Evolutionary conservation across 2,888 invertebrate genomes (phyloP), one percentile per base, ranked within the genome.

Genomic region (Lycia hirtaria): DNA sequence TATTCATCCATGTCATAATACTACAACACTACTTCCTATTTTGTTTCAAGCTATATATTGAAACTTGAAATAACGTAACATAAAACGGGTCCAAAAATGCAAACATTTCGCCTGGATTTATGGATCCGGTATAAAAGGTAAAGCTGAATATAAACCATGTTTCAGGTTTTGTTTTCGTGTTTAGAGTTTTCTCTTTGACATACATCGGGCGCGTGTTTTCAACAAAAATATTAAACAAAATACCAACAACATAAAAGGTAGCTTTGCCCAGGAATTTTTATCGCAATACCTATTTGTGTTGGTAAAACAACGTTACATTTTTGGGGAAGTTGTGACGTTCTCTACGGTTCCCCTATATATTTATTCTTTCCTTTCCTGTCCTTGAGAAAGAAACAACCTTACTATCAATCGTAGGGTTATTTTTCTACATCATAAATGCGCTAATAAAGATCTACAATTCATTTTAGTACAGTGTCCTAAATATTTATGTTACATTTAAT

Each of bases 241-340:
- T 37, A 12, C 35, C 47, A 35, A 1, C 35, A n/a, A 30, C 44
- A 32, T 51, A 32, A 51, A 50, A 55, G 45, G 28, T 20, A 38
- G 30, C 26, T 38, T 12, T 9, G 30, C 38, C 19, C 12, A 47
- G 26, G 28, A 50, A 47, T 51, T 40, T 51, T 32, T 45, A 22
- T 35, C 14, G 12, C 40, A 51, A 40, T 35, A 38, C 32, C 19
- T 47, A 22, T n/a, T n/a, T 45, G 40, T 51, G 45, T 51, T 47
- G 26, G 30, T 40, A 26, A 24, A 49, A 55, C 43, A 50, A 56
- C 32, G 32, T 51, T 40, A 47, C 6, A 38, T 45, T 44, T 56
- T 56, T 38, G 24, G 17, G 32, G 44, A n/a, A n/a, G n/a, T n/a
- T n/a, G n/a, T n/a, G n/a, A n/a, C n/a, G n/a, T n/a, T n/a, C n/a